Evolutionary conservation across 2,888 invertebrate species (phyloP).

Genomic region (Brachypalpus laphriformis): DNA sequence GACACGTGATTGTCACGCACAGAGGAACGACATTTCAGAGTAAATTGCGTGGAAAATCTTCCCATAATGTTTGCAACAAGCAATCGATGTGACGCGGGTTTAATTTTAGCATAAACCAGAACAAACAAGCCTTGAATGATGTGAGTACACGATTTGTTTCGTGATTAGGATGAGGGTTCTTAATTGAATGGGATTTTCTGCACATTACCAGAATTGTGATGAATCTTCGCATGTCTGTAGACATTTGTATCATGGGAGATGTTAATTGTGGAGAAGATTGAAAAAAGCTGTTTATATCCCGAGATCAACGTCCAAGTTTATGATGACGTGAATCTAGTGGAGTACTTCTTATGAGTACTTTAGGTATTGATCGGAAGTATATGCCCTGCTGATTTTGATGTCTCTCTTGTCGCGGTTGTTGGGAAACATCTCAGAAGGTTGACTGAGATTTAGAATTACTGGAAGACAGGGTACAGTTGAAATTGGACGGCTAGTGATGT

Average conservation of each 20-base stretch:
- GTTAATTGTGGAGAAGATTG: too few relatives aligned
- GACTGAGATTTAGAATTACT: too few relatives aligned
- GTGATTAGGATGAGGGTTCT: slow-evolving; percentile 16
- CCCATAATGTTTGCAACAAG: slow-evolving; percentile 43
- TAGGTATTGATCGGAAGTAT: too few relatives aligned
- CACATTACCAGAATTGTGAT: not conserved
- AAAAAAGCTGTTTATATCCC: not conserved
- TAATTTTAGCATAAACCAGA: slow-evolving; percentile 37
- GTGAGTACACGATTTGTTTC: slow-evolving; percentile 31
- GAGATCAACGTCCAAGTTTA: too few relatives aligned
- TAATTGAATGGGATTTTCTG: slow-evolving; percentile 43
- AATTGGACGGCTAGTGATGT: too few relatives aligned
- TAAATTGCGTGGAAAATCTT: slow-evolving; percentile 55
- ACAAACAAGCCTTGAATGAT: slow-evolving; percentile 23
- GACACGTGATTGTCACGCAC: slow-evolving; percentile 50
- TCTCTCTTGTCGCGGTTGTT: too few relatives aligned
- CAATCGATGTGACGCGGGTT: slow-evolving; percentile 44
- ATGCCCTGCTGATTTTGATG: too few relatives aligned
- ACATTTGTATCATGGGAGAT: not conserved
- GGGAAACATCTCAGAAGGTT: too few relatives aligned
- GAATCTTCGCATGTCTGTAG: not conserved
- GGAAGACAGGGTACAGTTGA: too few relatives aligned
- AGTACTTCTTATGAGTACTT: too few relatives aligned
- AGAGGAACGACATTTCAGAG: slow-evolving; percentile 18
- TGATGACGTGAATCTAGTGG: too few relatives aligned